Evolutionary conservation across 2,888 invertebrate species (phyloP), one percentile per base, ranked within the genome.

Genomic region (Eristalis pertinax): DNA sequence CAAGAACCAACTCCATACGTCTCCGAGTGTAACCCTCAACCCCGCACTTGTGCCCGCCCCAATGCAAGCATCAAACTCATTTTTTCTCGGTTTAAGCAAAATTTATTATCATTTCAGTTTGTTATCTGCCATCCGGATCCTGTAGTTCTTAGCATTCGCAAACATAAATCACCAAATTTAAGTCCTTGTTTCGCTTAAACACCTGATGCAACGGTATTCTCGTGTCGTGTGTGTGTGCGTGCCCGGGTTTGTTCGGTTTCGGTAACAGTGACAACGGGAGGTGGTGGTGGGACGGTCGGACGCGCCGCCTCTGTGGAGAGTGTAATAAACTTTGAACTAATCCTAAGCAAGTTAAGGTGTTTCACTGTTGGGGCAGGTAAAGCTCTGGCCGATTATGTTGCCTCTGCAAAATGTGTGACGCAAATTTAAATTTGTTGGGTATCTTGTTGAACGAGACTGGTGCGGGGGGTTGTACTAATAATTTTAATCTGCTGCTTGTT

Each of bases 141-240:
- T 73, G 65, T 67, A 83, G 84, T 87, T 76, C 83, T 84, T 80
- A 69, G 69, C 79, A 76, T 73, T 80, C 69, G 19, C 50, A 65
- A 26, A 76, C 76, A 87, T 87, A 87, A 87, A 87, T 87, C 87
- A 87, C 76, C 79, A 79, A 87, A 87, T 87, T 87, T 87, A 87
- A 87, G 84, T 84, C 87, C 84, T 80, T 87, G 76, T 84, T 87
- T 87, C 87, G 79, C 84, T 87, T 87, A 87, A 87, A 87, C 87
- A 87, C 87, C 87, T 87, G 87, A 84, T 87, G 87, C 87, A 87
- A 80, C 84, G 69, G 63, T 43, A 75, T 79, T 64, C 75, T 84
- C 73, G 67, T 50, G 50, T 68, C 8, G 74, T 74, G 43, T 72
- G 38, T 10, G 7, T 32, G 32, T 29, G 29, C 29, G 4, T 5